Conservation (phyloP, 2,888 invertebrate genomes). For the Brachynemurus nebulosus region DNA sequence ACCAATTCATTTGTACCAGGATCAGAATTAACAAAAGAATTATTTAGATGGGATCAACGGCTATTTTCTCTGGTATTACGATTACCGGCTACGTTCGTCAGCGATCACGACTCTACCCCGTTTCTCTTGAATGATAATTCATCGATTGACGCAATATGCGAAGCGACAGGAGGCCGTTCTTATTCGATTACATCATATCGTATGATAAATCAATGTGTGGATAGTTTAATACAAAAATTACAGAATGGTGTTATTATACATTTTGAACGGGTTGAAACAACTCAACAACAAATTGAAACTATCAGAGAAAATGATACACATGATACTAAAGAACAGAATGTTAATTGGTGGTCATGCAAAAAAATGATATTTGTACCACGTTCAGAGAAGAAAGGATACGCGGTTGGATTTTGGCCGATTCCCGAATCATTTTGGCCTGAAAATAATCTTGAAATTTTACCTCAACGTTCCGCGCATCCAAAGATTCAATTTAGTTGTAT, state of each 20-base stretch:
- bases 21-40: slow-evolving; percentile 91
- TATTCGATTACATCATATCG: slow-evolving; percentile 91
- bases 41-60: slow-evolving; percentile 99
- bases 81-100: slow-evolving; percentile 79
- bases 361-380: slow-evolving; percentile 86
- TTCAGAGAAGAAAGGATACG: slow-evolving; percentile 79
- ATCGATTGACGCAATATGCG: slow-evolving; percentile 96
- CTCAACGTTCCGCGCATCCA: slow-evolving; percentile 88
- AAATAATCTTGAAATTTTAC: slow-evolving; percentile 69
- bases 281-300: slow-evolving; percentile 47
- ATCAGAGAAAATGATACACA: too few species aligned
- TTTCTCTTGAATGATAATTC: slow-evolving; percentile 82
- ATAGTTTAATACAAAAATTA: slow-evolving; percentile 92
- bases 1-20: slow-evolving; percentile 92
- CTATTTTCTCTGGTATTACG: slow-evolving; percentile 89
- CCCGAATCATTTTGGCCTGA: slow-evolving; percentile 99
- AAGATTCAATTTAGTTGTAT: slow-evolving; percentile 88
- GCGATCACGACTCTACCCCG: slow-evolving; percentile 70
- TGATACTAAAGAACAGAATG: slow-evolving; percentile 30
- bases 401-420: slow-evolving; percentile 95
- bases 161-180: slow-evolving; percentile 95
- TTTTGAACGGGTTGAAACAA: slow-evolving; percentile 90
- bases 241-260: slow-evolving; percentile 95
- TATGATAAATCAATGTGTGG: slow-evolving; percentile 91
- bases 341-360: slow-evolving; percentile 75